Base-by-base conservation (phyloP, 2,113 vertebrate genomes). In the Gasterosteus nipponicus region DNA sequence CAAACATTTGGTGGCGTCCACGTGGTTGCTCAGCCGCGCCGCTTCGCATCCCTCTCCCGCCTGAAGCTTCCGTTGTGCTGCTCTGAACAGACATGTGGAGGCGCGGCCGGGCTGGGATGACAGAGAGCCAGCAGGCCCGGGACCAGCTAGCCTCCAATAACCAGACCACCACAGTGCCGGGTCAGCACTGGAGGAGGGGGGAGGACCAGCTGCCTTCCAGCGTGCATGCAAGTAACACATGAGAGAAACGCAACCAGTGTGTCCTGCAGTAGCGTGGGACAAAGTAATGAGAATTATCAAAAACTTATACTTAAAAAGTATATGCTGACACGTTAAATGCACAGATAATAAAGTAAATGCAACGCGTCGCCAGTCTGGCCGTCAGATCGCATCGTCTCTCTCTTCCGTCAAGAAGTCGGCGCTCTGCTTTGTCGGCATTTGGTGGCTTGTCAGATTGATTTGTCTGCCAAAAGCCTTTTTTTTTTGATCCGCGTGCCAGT, bases 401-500 rank as follows among this genome's bases (percentile, higher is more conserved):
- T 7, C 35, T 7, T 38, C 56, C 62, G 80, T 81, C 63, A 65
- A 39, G 59, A 75, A 58, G 73, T 60, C 8, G 39, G 39, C 11
- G 12, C 77, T 70, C 4, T 58, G 69, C 60, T 73, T 54, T 38
- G 41, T 64, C 53, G 64, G 53, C 76, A 51, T n/a, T 62, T 7
- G 69, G 65, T 75, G 46, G 33, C 59, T 70, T 83, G 79, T 83
- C 77, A 79, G 19, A 83, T 65, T 69, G 61, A 80, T 73, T 84
- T 70, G 58, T 67, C 49, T 7, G 6, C 74, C 70, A 59, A 67
- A 51, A 77, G 76, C 51, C 33, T 15, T 78, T 81, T 76, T 38
- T 38, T 7, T 38, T 5, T 75, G 67, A 75, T 67, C 57, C 65
- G 74, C 47, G 39, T 29, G 62, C 65, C 77, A 83, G 63, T 73